Evolutionary conservation across 2,888 invertebrate genomes (phyloP).

Genomic region (Antheraea assamensis): DNA sequence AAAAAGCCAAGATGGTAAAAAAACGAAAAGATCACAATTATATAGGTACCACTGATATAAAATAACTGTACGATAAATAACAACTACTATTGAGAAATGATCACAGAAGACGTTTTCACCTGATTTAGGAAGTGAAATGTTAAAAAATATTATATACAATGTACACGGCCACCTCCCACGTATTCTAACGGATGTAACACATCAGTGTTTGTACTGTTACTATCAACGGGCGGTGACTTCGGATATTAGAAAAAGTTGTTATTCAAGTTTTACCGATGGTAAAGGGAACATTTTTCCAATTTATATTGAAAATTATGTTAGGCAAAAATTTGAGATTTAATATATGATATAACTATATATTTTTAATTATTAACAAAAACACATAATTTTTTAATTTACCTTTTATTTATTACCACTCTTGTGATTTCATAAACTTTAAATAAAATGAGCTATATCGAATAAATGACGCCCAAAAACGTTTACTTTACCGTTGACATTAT

Average conservation of each 20-base stretch:
- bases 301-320: background rate
- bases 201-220: conserved; percentile 58
- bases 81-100: background rate
- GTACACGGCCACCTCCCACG: conserved; percentile 47
- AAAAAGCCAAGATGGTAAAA: background rate
- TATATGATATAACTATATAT: background rate
- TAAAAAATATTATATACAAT: conserved; percentile 18
- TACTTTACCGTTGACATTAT: conserved; percentile 3
- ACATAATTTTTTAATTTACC: background rate
- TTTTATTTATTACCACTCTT: background rate
- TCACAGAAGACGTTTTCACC: conserved; percentile 5
- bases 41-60: background rate
- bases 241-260: conserved; percentile 50
- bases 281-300: conserved; percentile 36
- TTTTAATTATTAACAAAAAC: background rate
- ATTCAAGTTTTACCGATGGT: conserved; percentile 57
- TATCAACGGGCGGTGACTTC: conserved; percentile 43
- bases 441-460: background rate
- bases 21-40: background rate
- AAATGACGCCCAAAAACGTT: conserved; percentile 6
- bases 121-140: background rate
- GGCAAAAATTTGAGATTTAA: background rate
- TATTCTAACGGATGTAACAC: conserved; percentile 63
- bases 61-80: background rate
- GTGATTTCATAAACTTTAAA: background rate